Evolutionary conservation across 2,888 invertebrate species (phyloP).

Genomic region (Augiades crinisus): DNA sequence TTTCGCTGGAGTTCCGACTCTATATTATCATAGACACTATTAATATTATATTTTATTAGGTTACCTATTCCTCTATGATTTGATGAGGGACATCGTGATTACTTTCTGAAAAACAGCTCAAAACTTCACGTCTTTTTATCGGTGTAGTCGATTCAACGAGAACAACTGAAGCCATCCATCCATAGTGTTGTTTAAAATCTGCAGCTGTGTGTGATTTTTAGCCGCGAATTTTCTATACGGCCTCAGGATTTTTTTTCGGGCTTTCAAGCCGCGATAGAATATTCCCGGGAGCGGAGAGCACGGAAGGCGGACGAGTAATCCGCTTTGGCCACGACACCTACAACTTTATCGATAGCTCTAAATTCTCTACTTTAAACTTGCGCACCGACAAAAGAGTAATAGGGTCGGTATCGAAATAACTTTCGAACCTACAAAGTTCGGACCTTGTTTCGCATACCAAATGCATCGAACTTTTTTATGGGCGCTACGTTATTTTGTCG

Average conservation of each 20-base stretch:
- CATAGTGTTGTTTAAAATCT: neutral
- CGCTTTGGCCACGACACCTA: slow-evolving; percentile 54
- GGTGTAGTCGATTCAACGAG: too few relatives aligned
- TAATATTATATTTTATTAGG: too few relatives aligned
- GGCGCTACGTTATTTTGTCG: neutral
- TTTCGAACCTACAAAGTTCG: slow-evolving; percentile 26
- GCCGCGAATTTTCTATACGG: neutral
- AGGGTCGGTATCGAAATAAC: slow-evolving; percentile 43
- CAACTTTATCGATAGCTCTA: slow-evolving; percentile 63
- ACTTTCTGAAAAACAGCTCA: too few relatives aligned
- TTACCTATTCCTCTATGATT: too few relatives aligned
- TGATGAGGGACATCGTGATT: too few relatives aligned
- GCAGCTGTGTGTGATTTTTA: slow-evolving; percentile 2
- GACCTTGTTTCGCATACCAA: slow-evolving; percentile 24
- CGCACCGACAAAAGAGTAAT: slow-evolving; percentile 59
- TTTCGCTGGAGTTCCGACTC: too few relatives aligned
- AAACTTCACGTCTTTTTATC: too few relatives aligned
- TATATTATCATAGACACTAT: too few relatives aligned
- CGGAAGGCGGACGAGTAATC: slow-evolving; percentile 51
- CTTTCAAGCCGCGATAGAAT: slow-evolving; percentile 40
- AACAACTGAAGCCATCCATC: neutral
- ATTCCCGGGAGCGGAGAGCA: slow-evolving; percentile 30
- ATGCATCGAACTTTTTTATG: slow-evolving; percentile 5
- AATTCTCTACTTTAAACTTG: slow-evolving; percentile 60
- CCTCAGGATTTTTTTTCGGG: slow-evolving; percentile 5